phyloP scores from a whole-genome alignment of 2,888 invertebrate genomes.

The Muschampia plurimacula region DNA sequence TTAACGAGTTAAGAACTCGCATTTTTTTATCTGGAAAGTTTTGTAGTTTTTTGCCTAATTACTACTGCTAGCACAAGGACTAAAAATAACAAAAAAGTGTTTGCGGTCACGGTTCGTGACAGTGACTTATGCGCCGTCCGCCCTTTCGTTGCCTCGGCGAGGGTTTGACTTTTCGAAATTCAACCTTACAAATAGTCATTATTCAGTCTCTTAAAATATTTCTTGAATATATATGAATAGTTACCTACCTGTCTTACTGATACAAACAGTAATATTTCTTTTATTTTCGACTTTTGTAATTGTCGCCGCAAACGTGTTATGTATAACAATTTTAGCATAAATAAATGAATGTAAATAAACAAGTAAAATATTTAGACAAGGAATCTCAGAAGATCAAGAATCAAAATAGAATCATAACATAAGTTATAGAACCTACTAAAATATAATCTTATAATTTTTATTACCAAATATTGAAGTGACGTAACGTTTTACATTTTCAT shows the following conservation, averaged over 20 bases:
- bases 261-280: no score
- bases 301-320: no score
- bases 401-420: no score
- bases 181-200: constrained; percentile 58
- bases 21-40: neutral
- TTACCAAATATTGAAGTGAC: constrained; percentile 43
- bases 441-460: no score
- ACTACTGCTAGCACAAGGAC: constrained; percentile 63
- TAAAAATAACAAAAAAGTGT: constrained; percentile 68
- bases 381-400: no score
- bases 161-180: neutral
- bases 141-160: constrained; percentile 61
- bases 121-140: constrained; percentile 78
- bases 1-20: neutral
- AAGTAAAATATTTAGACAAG: no score
- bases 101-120: constrained; percentile 68
- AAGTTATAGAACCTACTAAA: no score
- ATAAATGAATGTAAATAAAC: no score
- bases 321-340: no score
- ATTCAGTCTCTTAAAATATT: constrained; percentile 68
- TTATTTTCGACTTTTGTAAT: no score
- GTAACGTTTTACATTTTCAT: constrained; percentile 64
- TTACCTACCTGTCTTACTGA: neutral
- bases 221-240: constrained; percentile 45
- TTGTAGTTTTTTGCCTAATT: constrained; percentile 45